Evolutionary conservation across 92 coral and sea anemone genomes (phyloP).

Genomic region (Phymanthus crucifer): DNA sequence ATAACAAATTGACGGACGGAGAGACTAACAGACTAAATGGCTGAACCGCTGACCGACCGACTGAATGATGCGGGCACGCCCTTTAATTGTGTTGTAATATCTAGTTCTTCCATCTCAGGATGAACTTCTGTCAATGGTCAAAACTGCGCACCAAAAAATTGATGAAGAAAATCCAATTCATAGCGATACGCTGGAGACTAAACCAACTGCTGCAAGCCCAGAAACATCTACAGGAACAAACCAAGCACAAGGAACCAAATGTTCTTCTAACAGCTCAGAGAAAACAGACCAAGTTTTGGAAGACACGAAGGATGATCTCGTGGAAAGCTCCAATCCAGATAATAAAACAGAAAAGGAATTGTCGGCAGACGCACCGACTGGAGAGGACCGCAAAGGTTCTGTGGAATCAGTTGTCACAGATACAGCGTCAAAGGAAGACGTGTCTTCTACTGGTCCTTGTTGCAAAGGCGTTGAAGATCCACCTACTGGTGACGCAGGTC

Average conservation of each 20-base stretch:
- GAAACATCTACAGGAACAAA: not conserved
- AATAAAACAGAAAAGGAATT: not conserved
- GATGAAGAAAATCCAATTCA: slow-evolving; percentile 37
- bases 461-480: no score
- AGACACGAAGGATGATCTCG: not conserved
- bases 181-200: not conserved
- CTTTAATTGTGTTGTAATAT: not conserved
- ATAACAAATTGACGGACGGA: not conserved
- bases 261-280: not conserved
- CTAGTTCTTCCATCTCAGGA: slow-evolving; percentile 43
- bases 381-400: no score
- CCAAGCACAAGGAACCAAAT: not conserved
- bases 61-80: not conserved
- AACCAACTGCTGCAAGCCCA: not conserved
- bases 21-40: not conserved
- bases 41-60: not conserved
- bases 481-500: no score
- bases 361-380: not conserved
- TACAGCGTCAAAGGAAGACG: no score
- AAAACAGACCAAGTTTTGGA: not conserved
- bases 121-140: slow-evolving; percentile 62
- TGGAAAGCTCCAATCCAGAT: not conserved
- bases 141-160: slow-evolving; percentile 63
- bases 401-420: no score
- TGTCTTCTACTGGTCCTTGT: no score